Conservation (phyloP, 1,140 invertebrate genomes). For the Nylanderia fulva region DNA sequence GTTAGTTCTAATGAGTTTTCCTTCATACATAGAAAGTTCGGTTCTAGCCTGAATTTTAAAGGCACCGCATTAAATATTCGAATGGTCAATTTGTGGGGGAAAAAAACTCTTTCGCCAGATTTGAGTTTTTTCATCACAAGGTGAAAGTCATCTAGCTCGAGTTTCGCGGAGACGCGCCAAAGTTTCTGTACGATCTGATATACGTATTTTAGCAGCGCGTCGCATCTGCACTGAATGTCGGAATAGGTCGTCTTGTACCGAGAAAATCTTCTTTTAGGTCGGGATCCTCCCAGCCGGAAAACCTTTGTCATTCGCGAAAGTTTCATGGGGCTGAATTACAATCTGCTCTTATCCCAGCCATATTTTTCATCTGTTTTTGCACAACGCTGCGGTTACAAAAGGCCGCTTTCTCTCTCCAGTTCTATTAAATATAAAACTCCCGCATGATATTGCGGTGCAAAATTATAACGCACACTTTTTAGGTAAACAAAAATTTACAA, state of each 20-base stretch:
- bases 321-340: constrained; percentile 29
- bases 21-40: not conserved
- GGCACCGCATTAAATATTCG: constrained; percentile 37
- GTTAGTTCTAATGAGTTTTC: not conserved
- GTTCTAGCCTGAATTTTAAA: constrained; percentile 4
- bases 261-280: constrained; percentile 3
- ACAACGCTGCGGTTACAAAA: not conserved
- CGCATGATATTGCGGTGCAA: not conserved
- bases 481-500: not conserved
- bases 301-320: constrained; percentile 41
- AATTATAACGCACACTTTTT: not conserved
- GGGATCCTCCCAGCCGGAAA: constrained; percentile 9
- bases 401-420: not conserved
- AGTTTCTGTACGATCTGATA: constrained; percentile 35
- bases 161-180: constrained; percentile 1
- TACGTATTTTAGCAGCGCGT: constrained; percentile 13
- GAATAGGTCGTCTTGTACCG: constrained; percentile 23
- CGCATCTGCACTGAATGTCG: constrained; percentile 32
- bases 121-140: constrained; percentile 13
- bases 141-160: constrained; percentile 13
- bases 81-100: constrained; percentile 11
- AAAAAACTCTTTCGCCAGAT: constrained; percentile 8
- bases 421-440: constrained; percentile 15
- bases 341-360: constrained; percentile 12
- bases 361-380: constrained; percentile 7